A percentile compares a stretch with the other conserved stretches of the same genome.
phyloP scores from a whole-genome alignment of 2,113 vertebrate genomes.

The Podilymbus podiceps region DNA sequence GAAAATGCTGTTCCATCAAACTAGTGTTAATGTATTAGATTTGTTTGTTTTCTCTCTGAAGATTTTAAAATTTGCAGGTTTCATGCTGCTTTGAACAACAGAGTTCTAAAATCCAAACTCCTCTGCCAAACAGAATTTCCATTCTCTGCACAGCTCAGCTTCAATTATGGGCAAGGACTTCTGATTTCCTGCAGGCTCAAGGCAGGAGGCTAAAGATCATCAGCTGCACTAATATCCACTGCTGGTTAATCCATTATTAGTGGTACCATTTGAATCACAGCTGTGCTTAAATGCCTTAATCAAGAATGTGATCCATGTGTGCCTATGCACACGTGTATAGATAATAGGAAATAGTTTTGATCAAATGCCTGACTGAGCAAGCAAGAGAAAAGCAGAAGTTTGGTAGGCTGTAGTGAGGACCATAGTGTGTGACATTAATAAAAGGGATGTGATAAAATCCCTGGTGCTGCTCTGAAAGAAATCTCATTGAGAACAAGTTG shows the following conservation, averaged over 20 bases:
- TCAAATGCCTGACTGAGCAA: neutral
- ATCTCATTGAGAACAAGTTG: neutral
- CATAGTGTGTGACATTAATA: neutral
- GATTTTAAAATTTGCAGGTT: neutral
- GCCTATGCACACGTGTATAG: neutral
- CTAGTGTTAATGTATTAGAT: neutral
- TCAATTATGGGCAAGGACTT: neutral
- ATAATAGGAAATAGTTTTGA: neutral
- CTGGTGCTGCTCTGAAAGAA: neutral
- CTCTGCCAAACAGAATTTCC: neutral
- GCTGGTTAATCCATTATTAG: constrained; percentile 39
- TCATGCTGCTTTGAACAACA: neutral
- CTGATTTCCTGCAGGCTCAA: constrained; percentile 19
- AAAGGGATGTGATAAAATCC: neutral
- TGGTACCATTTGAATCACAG: neutral
- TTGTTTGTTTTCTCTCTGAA: constrained; percentile 14
- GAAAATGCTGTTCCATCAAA: neutral
- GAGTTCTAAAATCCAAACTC: neutral
- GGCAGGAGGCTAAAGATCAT: constrained; percentile 50
- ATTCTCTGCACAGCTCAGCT: neutral
- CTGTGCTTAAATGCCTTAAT: constrained; percentile 12
- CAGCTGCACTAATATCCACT: constrained; percentile 9
- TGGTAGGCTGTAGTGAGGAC: neutral
- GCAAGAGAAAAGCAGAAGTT: neutral
- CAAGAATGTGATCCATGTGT: neutral